Conservation (phyloP, 92 coral and sea anemone genomes). For the Galaxea fascicularis region DNA sequence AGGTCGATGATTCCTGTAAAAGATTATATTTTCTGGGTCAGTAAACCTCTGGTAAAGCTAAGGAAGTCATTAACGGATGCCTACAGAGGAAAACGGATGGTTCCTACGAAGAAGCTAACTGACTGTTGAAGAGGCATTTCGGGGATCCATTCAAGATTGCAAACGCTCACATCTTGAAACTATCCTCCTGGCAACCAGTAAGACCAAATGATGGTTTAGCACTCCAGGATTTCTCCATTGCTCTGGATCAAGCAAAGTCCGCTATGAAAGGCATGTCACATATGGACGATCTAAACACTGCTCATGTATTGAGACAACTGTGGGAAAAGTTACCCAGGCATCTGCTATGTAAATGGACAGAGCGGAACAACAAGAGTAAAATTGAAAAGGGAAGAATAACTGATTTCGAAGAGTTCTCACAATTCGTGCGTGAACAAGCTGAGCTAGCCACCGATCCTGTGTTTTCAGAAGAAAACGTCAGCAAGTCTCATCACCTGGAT, state of each 20-base stretch:
- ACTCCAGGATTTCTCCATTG: conserved; percentile 61
- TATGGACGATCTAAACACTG: conserved; percentile 70
- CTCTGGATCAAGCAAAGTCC: conserved; percentile 53
- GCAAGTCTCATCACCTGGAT: not conserved
- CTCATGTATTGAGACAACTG: conserved; percentile 58
- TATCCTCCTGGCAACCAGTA: conserved; percentile 54
- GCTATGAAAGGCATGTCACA: conserved; percentile 66
- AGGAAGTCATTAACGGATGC: conserved; percentile 69
- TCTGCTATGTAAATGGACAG: too few relatives aligned
- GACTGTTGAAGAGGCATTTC: conserved; percentile 59
- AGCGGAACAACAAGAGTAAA: too few relatives aligned
- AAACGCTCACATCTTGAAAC: conserved; percentile 55
- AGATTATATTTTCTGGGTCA: conserved; percentile 62
- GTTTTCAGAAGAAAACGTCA: not conserved
- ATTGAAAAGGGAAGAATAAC: conserved; percentile 39
- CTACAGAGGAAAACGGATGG: conserved; percentile 57
- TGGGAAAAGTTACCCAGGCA: conserved; percentile 66
- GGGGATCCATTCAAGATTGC: conserved; percentile 76
- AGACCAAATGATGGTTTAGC: conserved; percentile 64
- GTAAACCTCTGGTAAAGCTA: conserved; percentile 69
- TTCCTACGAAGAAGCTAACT: conserved; percentile 62
- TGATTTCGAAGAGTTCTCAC: conserved; percentile 46
- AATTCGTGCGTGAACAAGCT: conserved; percentile 59
- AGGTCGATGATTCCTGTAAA: conserved; percentile 25
- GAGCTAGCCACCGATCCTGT: not conserved